Evolutionary conservation across 2,113 vertebrate species (phyloP), one percentile per base, ranked within the genome.

Genomic region (Osmerus mordax): DNA sequence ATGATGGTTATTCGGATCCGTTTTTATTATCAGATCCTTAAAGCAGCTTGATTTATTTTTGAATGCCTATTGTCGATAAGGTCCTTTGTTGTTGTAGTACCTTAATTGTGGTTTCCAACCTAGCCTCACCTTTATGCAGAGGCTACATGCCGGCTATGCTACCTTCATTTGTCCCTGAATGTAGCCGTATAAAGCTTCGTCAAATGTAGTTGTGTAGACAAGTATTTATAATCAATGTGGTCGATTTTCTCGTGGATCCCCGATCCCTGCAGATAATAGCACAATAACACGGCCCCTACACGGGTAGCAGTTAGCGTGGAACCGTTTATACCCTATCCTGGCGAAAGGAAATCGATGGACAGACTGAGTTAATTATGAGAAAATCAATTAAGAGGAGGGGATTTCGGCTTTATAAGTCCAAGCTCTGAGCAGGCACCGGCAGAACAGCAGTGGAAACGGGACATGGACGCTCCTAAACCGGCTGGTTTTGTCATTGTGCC

Each of bases 361-460:
- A 90, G 80, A 92, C 89, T 89, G 90, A 92, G 91, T 93, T 93
- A 92, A 93, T 93, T 92, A 91, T 91, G 83, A 85, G 87, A 91
- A 92, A 93, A 93, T 93, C 92, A 92, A 93, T 93, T 92, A 92
- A 90, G 87, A 92, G 91, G 91, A 91, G 90, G 90, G 86, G 88
- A 88, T 87, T 70, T 47, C 54, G 78, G 83, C 79, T 90, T 90
- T 89, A 87, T 88, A 91, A 92, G 74, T 80, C 82, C 78, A 71
- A 79, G 74, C 16, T 68, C 14, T 9, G 70, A 68, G 79, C 75
- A 68, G 23, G 32, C 76, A 56, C 70, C 63, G 36, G 63, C 79
- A 84, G 78, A 81, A 81, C 68, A 80, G 81, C 71, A 74, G 78
- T 77, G 76, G 58, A 62, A 77, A 77, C 67, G 73, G 74, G 21